Conservation (phyloP, 2,113 vertebrate genomes). For the Cettia cetti region DNA sequence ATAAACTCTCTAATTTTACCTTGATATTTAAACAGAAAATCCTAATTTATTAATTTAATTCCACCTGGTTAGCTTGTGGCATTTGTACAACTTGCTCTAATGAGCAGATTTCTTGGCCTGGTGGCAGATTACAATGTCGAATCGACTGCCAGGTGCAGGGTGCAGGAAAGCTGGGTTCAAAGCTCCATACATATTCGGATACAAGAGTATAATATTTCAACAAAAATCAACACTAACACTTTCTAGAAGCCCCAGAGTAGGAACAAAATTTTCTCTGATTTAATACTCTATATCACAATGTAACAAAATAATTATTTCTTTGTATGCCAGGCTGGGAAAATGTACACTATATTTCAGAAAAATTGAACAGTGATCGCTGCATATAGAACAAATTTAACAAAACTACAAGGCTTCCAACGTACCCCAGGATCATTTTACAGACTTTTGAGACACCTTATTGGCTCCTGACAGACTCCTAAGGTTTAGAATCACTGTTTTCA, state of each 20-base stretch:
- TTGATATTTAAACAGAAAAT: not conserved
- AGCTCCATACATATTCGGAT: not conserved
- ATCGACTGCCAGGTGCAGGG: not conserved
- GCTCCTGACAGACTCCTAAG: not conserved
- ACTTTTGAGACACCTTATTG: not conserved
- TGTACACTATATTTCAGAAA: not conserved
- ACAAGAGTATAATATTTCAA: slow-evolving; percentile 23
- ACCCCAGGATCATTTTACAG: not conserved
- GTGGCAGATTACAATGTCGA: not conserved
- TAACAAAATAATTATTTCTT: not conserved
- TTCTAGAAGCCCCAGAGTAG: not conserved
- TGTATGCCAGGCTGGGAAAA: not conserved
- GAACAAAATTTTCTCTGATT: not conserved
- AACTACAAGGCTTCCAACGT: not conserved
- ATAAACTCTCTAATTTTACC: not conserved
- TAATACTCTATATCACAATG: not conserved
- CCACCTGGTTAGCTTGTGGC: not conserved
- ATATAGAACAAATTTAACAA: not conserved
- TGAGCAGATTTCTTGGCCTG: not conserved
- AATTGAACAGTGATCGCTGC: not conserved
- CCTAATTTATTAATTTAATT: not conserved
- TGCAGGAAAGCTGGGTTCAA: slow-evolving; percentile 3
- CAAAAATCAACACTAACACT: not conserved
- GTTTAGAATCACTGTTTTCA: not conserved
- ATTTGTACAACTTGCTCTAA: not conserved